A percentile compares a stretch with the other conserved stretches of the same genome.
These are phyloP conservation scores for Nomada hirtipes DNA, from an alignment of 2,888 invertebrate species.

Conservation along the genomic window DNA sequence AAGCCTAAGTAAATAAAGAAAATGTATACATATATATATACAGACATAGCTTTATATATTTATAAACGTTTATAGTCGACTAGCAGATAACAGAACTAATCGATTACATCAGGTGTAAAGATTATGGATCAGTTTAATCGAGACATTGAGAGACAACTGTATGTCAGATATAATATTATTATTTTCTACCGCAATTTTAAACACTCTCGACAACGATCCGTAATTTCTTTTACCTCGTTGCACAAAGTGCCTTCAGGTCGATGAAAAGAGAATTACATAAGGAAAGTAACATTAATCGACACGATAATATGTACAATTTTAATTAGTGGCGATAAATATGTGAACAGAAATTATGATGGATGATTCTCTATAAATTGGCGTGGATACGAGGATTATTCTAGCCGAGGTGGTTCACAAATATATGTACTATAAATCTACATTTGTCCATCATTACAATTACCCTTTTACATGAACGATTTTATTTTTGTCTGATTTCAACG, in stretches of 20 bases:
- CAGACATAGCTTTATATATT: constrained; percentile 69
- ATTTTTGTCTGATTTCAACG: background rate
- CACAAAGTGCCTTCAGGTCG: constrained; percentile 42
- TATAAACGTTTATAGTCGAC: constrained; percentile 58
- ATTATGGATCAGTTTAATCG: constrained; percentile 3
- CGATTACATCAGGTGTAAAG: background rate
- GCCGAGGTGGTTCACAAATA: constrained; percentile 54
- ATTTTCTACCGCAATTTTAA: background rate
- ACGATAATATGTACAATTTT: constrained; percentile 54
- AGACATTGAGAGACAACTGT: background rate
- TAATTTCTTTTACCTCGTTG: background rate
- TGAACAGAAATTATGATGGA: constrained; percentile 64
- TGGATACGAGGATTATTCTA: constrained; percentile 41
- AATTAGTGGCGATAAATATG: constrained; percentile 53
- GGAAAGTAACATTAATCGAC: constrained; percentile 35
- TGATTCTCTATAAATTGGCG: constrained; percentile 58
- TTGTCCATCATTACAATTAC: background rate
- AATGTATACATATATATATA: constrained; percentile 59
- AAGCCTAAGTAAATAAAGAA: constrained; percentile 62
- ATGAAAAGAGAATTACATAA: constrained; percentile 57
- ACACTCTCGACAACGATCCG: background rate
- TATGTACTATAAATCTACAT: constrained; percentile 52
- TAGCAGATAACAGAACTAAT: constrained; percentile 33
- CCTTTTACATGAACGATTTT: too few relatives aligned
- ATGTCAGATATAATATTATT: background rate